phyloP scores from a whole-genome alignment of 2,888 invertebrate species.

The Hemicrepidius hirtus region DNA sequence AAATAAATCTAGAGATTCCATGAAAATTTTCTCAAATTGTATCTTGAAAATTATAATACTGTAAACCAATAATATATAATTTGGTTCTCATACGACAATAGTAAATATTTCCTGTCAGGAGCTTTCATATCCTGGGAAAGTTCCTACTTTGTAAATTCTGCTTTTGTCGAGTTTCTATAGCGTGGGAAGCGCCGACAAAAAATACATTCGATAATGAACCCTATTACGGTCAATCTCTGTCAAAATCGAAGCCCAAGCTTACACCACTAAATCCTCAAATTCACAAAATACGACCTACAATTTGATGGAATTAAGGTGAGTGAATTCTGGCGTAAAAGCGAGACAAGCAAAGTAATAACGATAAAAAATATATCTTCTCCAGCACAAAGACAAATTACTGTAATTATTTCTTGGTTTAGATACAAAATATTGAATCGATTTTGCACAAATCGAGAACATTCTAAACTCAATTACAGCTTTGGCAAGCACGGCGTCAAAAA shows the following conservation, averaged over 20 bases:
- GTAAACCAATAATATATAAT: too few relatives aligned
- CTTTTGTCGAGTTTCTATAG: slow-evolving; percentile 10
- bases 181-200: slow-evolving; percentile 24
- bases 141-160: slow-evolving; percentile 6
- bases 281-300: slow-evolving; percentile 12
- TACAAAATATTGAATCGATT: slow-evolving; percentile 15
- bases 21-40: too few relatives aligned
- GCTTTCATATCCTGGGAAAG: background rate
- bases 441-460: slow-evolving; percentile 8
- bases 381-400: slow-evolving; percentile 19
- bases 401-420: slow-evolving; percentile 10
- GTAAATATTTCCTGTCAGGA: background rate
- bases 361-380: slow-evolving; percentile 3
- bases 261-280: slow-evolving; percentile 20
- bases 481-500: slow-evolving; percentile 21
- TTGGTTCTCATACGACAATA: too few relatives aligned
- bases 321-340: slow-evolving; percentile 3
- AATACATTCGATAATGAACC: slow-evolving; percentile 37
- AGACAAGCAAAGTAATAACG: slow-evolving; percentile 18
- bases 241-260: slow-evolving; percentile 21
- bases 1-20: too few relatives aligned
- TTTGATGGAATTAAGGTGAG: slow-evolving; percentile 14
- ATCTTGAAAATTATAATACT: too few relatives aligned
- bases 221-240: slow-evolving; percentile 33
- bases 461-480: slow-evolving; percentile 23